Evolutionary conservation across 2,797 vertebrate genomes (phyloP), one percentile per base, ranked within the genome.

Genomic region (Kryptopterus vitreolus): DNA sequence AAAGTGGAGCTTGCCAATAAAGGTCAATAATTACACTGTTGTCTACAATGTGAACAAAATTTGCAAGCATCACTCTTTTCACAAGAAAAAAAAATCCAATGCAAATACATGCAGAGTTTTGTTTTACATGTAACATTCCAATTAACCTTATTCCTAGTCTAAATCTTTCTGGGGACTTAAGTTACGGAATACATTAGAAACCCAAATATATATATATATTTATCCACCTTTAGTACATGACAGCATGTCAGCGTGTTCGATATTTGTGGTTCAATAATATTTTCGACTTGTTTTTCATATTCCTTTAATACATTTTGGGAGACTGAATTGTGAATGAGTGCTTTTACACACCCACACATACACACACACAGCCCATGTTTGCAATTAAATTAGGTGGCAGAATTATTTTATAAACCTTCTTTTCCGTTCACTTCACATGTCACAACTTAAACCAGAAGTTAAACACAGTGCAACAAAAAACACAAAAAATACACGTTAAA

Each of bases 1-100:
- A 63, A 81, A 73, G 69, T 80, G 79, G 76, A 33, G 43, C 66
- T 69, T 46, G 55, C 76, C 75, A 80, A 85, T 86, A 86, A 83
- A 70, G 33, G 31, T 59, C 63, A 81, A 79, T 69, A 73, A 52
- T 78, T 79, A 61, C 15, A 77, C 24, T 33, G 63, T 46, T 80
- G 68, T 75, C 76, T 78, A n/a, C 26, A 58, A n/a, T 31, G 24
- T 52, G 52, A 38, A 18, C n/a, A n/a, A 58, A 72, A 57, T 43
- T 5, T 38, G 22, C 3, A 55, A 16, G 12, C 1, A 4, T 43
- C 3, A 18, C 6, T 38, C 12, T n/a, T n/a, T n/a, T n/a, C n/a
- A n/a, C n/a, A 18, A 43, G 15, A 31, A 31, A 71, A 50, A 5
- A 24, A 18, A 53, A 22, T 1, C 15, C 7, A 33, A 57, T 74